These are phyloP conservation scores for Brachyrhaphis roseni DNA, from an alignment of 2,797 vertebrate species.

Conservation along the genomic window DNA sequence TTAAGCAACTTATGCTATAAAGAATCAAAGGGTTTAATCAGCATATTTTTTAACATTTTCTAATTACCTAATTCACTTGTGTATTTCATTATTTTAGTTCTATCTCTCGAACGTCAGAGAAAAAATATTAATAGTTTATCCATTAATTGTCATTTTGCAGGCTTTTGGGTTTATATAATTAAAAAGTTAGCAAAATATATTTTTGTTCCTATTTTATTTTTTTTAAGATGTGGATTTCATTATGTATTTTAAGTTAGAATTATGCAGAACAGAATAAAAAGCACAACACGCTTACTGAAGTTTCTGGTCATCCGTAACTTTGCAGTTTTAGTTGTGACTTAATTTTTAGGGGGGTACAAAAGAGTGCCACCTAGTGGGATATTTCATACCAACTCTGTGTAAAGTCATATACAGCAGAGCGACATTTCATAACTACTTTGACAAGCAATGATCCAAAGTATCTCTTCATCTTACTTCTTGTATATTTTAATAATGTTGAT, in stretches of 20 bases:
- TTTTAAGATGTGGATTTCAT: neutral
- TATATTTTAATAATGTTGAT: neutral
- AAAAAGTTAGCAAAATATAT: neutral
- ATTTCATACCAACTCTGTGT: neutral
- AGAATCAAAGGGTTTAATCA: conserved; percentile 77
- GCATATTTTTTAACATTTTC: conserved; percentile 64
- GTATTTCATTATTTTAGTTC: conserved; percentile 61
- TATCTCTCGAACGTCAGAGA: conserved; percentile 56
- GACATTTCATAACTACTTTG: neutral
- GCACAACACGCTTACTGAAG: neutral
- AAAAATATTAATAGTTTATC: conserved; percentile 64
- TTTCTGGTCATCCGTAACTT: neutral
- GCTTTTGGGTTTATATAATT: conserved; percentile 26
- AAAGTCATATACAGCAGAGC: neutral
- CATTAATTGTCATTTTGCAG: conserved; percentile 61
- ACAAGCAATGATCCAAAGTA: neutral
- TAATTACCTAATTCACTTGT: conserved; percentile 45
- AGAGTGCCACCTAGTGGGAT: neutral
- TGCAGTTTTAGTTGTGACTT: neutral
- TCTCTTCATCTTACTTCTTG: neutral
- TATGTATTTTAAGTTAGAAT: neutral
- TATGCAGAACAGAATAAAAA: neutral
- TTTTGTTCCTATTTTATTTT: neutral
- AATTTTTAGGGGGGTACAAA: neutral
- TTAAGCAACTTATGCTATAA: conserved; percentile 71